phyloP scores from a whole-genome alignment of 2,113 vertebrate species.

The Corythaixoides concolor region DNA sequence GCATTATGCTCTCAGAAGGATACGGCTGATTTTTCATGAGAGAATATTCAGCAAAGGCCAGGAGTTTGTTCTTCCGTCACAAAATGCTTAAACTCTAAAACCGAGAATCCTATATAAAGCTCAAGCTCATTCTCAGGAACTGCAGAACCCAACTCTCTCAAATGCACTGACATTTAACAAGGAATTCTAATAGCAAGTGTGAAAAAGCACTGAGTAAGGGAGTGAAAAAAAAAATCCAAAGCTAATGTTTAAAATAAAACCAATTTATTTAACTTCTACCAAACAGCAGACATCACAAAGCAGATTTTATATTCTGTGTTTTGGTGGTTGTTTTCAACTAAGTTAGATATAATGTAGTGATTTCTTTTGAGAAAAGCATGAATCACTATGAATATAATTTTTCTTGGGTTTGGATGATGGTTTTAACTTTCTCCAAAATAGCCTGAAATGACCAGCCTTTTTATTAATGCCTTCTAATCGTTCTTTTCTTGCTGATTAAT shows the following conservation, averaged over 20 bases:
- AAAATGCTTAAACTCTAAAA: slow-evolving; percentile 9
- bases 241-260: slow-evolving; percentile 1
- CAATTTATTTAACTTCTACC: neutral
- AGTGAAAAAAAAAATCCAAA: neutral
- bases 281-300: neutral
- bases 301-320: neutral
- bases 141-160: neutral
- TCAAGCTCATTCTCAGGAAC: neutral
- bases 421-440: neutral
- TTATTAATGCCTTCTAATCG: slow-evolving; percentile 25
- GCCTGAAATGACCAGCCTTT: slow-evolving; percentile 12
- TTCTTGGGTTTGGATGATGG: neutral
- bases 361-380: slow-evolving; percentile 4
- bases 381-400: neutral
- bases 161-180: neutral
- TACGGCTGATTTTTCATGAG: neutral
- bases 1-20: neutral
- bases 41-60: neutral
- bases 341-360: neutral
- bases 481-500: slow-evolving; percentile 31
- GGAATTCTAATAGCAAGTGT: neutral
- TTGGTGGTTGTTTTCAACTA: neutral
- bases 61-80: neutral
- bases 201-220: neutral
- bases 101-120: neutral